Evolutionary conservation across 2,888 invertebrate species (phyloP).

Genomic region (Catocala fraxini): DNA sequence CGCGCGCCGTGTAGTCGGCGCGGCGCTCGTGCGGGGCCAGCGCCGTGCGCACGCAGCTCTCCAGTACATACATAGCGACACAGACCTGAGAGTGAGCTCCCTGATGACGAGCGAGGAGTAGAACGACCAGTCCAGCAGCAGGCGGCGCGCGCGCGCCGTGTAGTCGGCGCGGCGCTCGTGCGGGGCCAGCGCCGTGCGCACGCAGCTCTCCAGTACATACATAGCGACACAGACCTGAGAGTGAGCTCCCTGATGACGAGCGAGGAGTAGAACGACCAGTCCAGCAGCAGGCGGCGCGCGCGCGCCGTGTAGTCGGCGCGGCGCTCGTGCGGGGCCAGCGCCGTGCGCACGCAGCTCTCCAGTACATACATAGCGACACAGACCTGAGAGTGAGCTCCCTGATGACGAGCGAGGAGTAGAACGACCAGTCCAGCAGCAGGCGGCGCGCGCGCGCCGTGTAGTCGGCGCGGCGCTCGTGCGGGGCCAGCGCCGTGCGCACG

Average conservation of each 20-base stretch:
- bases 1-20: slow-evolving; percentile 94
- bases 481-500: slow-evolving; percentile 95
- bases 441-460: slow-evolving; percentile 94
- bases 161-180: slow-evolving; percentile 95
- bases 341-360: slow-evolving; percentile 96
- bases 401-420: slow-evolving; percentile 99
- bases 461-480: slow-evolving; percentile 94
- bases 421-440: slow-evolving; percentile 99
- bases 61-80: slow-evolving; percentile 89
- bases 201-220: slow-evolving; percentile 97
- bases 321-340: slow-evolving; percentile 95
- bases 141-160: slow-evolving; percentile 93
- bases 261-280: slow-evolving; percentile 99
- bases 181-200: slow-evolving; percentile 95
- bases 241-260: slow-evolving; percentile 99
- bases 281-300: slow-evolving; percentile 95
- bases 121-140: slow-evolving; percentile 99
- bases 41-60: slow-evolving; percentile 96
- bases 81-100: slow-evolving; percentile 93
- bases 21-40: slow-evolving; percentile 96
- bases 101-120: slow-evolving; percentile 99
- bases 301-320: slow-evolving; percentile 94
- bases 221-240: slow-evolving; percentile 77
- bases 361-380: slow-evolving; percentile 81
- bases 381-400: slow-evolving; percentile 95